These are phyloP conservation scores for Hemibagrus guttatus DNA, from an alignment of 2,797 vertebrate species.

Conservation along the genomic window DNA sequence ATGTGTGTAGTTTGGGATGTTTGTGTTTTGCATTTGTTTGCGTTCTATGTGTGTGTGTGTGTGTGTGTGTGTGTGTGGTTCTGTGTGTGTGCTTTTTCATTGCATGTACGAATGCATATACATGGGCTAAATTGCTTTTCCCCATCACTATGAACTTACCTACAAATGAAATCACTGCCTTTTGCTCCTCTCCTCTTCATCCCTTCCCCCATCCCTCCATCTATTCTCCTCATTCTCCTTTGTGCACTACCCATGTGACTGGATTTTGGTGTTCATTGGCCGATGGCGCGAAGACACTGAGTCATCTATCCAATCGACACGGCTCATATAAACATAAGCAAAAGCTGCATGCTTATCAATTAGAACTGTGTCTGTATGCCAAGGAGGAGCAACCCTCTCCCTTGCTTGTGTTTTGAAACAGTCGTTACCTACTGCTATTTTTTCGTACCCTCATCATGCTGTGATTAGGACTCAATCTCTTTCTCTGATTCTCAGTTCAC, in stretches of 20 bases:
- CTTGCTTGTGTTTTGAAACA: constrained; percentile 41
- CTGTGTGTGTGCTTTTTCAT: constrained; percentile 15
- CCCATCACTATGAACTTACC: constrained; percentile 30
- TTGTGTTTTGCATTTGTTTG: neutral
- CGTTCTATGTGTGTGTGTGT: neutral
- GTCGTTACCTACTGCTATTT: constrained; percentile 35
- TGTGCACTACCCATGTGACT: constrained; percentile 53
- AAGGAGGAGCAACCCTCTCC: constrained; percentile 28
- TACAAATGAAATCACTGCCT: constrained; percentile 31
- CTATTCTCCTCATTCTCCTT: constrained; percentile 57
- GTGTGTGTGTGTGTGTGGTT: neutral
- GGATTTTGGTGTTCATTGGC: constrained; percentile 72
- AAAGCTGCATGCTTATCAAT: constrained; percentile 72
- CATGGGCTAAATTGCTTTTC: neutral
- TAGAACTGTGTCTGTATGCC: constrained; percentile 61
- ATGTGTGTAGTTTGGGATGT: neutral
- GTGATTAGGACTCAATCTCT: constrained; percentile 27
- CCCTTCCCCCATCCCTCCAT: constrained; percentile 68
- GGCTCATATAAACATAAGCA: constrained; percentile 81
- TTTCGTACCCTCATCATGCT: constrained; percentile 21
- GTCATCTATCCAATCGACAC: constrained; percentile 75
- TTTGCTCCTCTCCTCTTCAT: constrained; percentile 35
- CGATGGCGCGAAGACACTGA: constrained; percentile 51
- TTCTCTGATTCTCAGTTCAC: constrained; percentile 34
- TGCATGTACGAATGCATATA: neutral